Conservation (phyloP, 2,888 invertebrate species). For the Helicoverpa assulta region DNA sequence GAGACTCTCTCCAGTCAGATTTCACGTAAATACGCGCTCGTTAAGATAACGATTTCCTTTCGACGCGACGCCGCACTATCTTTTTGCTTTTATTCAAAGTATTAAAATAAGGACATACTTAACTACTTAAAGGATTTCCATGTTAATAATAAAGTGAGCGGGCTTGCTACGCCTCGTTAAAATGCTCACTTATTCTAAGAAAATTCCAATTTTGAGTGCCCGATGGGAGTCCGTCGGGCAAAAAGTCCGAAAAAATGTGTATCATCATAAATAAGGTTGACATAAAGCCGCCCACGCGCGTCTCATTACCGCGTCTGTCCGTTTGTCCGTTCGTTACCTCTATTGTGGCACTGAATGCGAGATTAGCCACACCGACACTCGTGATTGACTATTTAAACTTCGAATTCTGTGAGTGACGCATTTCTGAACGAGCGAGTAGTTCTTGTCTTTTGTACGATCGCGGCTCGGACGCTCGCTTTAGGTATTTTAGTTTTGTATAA, state of each 20-base stretch:
- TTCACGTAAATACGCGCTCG: conserved; percentile 87
- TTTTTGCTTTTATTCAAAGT: conserved; percentile 83
- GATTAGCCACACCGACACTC: conserved; percentile 88
- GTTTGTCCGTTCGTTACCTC: conserved; percentile 89
- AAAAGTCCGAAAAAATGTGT: conserved; percentile 78
- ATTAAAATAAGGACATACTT: conserved; percentile 78
- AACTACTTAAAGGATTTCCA: conserved; percentile 78
- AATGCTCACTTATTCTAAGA: conserved; percentile 52
- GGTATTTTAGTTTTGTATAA: conserved; percentile 63
- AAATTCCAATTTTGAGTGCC: conserved; percentile 55
- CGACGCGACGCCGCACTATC: conserved; percentile 77
- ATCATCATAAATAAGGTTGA: conserved; percentile 89
- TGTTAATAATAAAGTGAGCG: conserved; percentile 76
- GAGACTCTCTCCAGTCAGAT: conserved; percentile 85
- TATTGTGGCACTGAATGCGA: conserved; percentile 87
- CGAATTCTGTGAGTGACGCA: conserved; percentile 82
- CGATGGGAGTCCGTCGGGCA: conserved; percentile 72
- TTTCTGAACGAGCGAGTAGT: conserved; percentile 71
- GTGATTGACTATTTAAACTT: conserved; percentile 89
- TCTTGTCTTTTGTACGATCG: conserved; percentile 64
- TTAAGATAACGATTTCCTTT: conserved; percentile 89
- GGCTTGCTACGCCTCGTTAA: conserved; percentile 53
- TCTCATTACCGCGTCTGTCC: conserved; percentile 88
- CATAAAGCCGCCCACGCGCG: conserved; percentile 88
- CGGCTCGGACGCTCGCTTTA: conserved; percentile 54